Evolutionary conservation across 2,113 vertebrate species (phyloP).

Genomic region (Lontra canadensis): DNA sequence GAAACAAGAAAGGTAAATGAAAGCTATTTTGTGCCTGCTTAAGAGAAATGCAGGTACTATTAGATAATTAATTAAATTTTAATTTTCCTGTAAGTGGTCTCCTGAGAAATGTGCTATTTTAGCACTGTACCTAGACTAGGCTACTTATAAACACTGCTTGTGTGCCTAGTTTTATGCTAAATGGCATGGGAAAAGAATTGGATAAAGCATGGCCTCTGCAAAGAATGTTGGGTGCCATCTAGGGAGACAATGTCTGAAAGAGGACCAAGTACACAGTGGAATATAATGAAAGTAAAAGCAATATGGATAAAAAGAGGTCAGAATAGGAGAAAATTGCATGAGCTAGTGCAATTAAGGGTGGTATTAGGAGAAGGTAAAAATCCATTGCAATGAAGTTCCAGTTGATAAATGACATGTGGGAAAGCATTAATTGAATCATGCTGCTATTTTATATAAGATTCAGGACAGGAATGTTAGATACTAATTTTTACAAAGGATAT

Average conservation of each 20-base stretch:
- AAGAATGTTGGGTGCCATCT: background rate
- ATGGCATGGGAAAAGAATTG: background rate
- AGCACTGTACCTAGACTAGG: slow-evolving; percentile 3
- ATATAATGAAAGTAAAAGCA: background rate
- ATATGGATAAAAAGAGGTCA: background rate
- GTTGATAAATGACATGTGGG: background rate
- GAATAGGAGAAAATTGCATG: background rate
- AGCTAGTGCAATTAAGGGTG: background rate
- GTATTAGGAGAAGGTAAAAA: background rate
- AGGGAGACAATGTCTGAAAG: background rate
- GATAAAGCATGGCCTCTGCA: background rate
- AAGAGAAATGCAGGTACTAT: slow-evolving; percentile 61
- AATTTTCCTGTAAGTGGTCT: slow-evolving; percentile 64
- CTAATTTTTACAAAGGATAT: background rate
- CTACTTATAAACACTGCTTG: background rate
- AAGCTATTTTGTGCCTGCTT: slow-evolving; percentile 64
- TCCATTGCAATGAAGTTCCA: background rate
- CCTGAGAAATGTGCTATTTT: slow-evolving; percentile 47
- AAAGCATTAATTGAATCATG: slow-evolving; percentile 45
- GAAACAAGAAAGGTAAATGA: slow-evolving; percentile 61
- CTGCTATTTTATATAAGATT: slow-evolving; percentile 37
- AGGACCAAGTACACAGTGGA: background rate
- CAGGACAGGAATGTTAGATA: background rate
- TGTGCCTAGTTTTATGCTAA: background rate
- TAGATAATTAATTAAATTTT: slow-evolving; percentile 77